Base-by-base conservation (phyloP, 2,113 vertebrate genomes). In the Stigmatopora argus region DNA sequence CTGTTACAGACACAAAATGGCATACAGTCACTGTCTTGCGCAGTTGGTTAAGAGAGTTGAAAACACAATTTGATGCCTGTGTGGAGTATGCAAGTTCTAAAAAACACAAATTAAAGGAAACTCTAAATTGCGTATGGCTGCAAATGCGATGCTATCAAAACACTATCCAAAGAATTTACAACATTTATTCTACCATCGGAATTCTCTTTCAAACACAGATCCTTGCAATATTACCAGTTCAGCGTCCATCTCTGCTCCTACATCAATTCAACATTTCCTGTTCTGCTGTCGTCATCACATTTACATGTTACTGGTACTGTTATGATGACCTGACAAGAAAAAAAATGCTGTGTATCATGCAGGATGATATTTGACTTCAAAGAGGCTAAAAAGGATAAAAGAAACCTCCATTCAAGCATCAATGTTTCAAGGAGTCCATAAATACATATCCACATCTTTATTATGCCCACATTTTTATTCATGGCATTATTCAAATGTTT, bases 1-100 rank as follows among this genome's bases (percentile, higher is more conserved):
- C 64, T 72, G 69, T 47, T 72, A 67, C 53, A 65, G 41, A 70
- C 35, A n/a, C 46, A 15, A 62, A 65, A 38, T 67, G 35, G 70
- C 61, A 65, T 2, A 26, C 45, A n/a, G n/a, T 7, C 11, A 7
- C 4, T 49, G 48, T 35, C 26, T 51, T 19, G n/a, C 51, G 11
- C 51, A 52, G 10, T 19, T 53, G 8, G 21, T 21, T 53, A 10
- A 21, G 7, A 53, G 7, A 31, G 7, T 41, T 41, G 6, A 41
- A 41, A 41, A 41, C 38, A 41, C 9, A 41, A 41, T 41, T 41
- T 41, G 38, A 41, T 41, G 38, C 38, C 38, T 10, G 38, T 41
- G 38, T 41, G 38, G 38, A 41, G 6, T 41, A 41, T 41, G 38
- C 38, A 41, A 3, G 38, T 41, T 41, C 38, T 8, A 41, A 41